Conservation (phyloP, 2,797 vertebrate species). For the Mormyrops boulengeri region DNA sequence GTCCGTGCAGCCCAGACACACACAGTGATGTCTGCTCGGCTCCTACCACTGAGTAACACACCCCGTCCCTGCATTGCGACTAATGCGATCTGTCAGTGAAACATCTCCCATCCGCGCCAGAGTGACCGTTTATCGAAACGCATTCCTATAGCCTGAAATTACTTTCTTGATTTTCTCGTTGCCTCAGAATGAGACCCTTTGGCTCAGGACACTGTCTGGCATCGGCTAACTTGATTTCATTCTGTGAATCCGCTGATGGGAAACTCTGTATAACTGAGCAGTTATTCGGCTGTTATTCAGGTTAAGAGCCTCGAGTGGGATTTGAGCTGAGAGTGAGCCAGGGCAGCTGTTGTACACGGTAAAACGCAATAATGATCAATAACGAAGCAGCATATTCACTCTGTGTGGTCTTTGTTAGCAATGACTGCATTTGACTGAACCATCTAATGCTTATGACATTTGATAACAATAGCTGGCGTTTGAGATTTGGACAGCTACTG, state of each 20-base stretch:
- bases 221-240: neutral
- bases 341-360: neutral
- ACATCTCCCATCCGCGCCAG: neutral
- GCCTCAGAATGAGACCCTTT: neutral
- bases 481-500: neutral
- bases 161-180: neutral
- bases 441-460: neutral
- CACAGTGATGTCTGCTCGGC: too few relatives aligned
- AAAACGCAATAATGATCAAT: neutral
- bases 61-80: neutral
- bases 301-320: neutral
- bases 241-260: neutral
- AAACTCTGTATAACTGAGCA: neutral
- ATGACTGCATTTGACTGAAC: neutral
- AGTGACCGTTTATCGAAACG: neutral
- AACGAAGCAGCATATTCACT: neutral
- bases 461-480: neutral
- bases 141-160: slow-evolving; percentile 3
- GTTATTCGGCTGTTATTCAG: neutral
- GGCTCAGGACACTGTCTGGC: neutral
- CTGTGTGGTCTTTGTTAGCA: neutral
- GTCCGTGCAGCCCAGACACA: neutral
- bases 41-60: neutral
- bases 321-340: neutral
- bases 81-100: neutral